phyloP scores from a whole-genome alignment of 2,888 invertebrate genomes.

The Drosophila mercatorum region DNA sequence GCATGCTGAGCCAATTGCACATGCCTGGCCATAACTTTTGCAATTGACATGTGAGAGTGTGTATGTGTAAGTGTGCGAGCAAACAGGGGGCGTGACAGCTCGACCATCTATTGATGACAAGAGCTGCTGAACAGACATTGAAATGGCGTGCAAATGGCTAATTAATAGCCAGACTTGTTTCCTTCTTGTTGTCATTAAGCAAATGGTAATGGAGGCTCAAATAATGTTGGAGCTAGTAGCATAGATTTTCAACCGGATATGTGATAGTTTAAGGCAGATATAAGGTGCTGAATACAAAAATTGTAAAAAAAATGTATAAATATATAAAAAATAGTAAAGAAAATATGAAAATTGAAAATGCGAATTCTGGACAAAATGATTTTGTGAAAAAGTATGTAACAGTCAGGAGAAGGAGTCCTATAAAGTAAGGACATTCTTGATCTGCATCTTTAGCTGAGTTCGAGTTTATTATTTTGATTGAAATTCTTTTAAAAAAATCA shows the following conservation, averaged over 20 bases:
- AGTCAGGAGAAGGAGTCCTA: too few species aligned
- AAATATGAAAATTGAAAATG: too few species aligned
- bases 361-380: too few species aligned
- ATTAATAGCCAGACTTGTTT: slow-evolving; percentile 47
- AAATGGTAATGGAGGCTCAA: background rate
- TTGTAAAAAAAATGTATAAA: background rate
- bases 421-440: too few species aligned
- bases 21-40: slow-evolving; percentile 21
- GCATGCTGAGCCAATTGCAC: slow-evolving; percentile 26
- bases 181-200: slow-evolving; percentile 6
- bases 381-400: too few species aligned
- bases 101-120: slow-evolving; percentile 37
- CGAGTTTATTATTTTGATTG: too few species aligned
- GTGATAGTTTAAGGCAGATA: too few species aligned
- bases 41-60: slow-evolving; percentile 32
- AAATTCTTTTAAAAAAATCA: too few species aligned
- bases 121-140: slow-evolving; percentile 44
- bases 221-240: background rate
- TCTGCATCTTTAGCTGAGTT: too few species aligned
- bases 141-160: slow-evolving; percentile 65
- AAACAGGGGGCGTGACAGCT: slow-evolving; percentile 9
- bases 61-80: background rate
- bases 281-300: too few species aligned
- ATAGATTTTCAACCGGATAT: background rate
- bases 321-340: too few species aligned